These are phyloP conservation scores for Nibea coibor DNA, from an alignment of 2,113 vertebrate species.

Conservation along the genomic window DNA sequence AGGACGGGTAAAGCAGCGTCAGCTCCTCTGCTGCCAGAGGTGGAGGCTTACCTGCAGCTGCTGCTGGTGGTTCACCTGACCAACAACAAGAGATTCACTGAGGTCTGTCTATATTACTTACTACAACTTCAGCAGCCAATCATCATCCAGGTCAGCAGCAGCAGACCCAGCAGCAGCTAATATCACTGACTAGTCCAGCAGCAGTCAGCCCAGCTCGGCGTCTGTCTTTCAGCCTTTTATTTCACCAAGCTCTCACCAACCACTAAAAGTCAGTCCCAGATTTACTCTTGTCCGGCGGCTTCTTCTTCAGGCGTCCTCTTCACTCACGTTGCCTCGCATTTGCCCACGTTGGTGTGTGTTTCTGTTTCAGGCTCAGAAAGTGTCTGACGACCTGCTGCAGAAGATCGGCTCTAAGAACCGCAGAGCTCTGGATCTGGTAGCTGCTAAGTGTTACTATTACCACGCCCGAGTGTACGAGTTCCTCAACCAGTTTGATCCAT, in stretches of 20 bases:
- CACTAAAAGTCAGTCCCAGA: no score
- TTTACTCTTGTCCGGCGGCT: no score
- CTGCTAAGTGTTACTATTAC: slow-evolving; percentile 98
- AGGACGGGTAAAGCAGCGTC: slow-evolving; percentile 92
- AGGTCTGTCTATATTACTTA: slow-evolving; percentile 81
- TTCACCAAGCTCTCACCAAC: no score
- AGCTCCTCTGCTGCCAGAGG: slow-evolving; percentile 92
- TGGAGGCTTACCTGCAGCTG: slow-evolving; percentile 95
- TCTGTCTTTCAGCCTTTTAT: no score
- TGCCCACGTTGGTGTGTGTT: no score
- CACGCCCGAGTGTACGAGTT: slow-evolving; percentile 96
- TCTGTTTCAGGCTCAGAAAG: slow-evolving; percentile 90
- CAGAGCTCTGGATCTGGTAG: slow-evolving; percentile 94
- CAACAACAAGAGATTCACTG: slow-evolving; percentile 91
- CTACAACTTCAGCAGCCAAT: no score
- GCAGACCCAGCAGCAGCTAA: no score
- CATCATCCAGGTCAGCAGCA: no score
- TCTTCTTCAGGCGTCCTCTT: no score
- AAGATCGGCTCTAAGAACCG: slow-evolving; percentile 97
- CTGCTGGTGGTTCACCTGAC: slow-evolving; percentile 94
- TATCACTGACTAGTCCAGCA: no score
- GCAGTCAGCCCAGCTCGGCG: no score
- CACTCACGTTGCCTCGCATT: no score
- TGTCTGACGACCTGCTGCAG: slow-evolving; percentile 95
- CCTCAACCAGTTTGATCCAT: slow-evolving; percentile 91